A percentile compares a stretch with the other conserved stretches of the same genome.
These are phyloP conservation scores for Ptychobarbus kaznakovi DNA, from an alignment of 2,797 vertebrate genomes.

Conservation along the genomic window DNA sequence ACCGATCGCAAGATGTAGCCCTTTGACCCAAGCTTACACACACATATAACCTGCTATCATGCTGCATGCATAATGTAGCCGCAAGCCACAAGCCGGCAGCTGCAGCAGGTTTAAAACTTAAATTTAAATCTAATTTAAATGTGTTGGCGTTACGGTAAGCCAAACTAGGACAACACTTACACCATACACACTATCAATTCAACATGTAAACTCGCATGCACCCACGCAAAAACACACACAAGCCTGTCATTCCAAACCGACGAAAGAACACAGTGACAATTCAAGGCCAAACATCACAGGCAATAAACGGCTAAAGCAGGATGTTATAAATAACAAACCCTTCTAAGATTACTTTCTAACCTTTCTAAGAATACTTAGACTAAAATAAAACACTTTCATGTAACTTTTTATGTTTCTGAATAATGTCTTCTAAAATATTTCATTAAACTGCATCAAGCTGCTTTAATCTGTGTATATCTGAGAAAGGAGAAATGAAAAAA, in stretches of 20 bases:
- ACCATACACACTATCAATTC: conserved; percentile 3
- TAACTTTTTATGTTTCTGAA: neutral
- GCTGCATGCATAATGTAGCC: conserved; percentile 14
- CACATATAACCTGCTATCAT: conserved; percentile 26
- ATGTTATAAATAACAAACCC: conserved; percentile 22
- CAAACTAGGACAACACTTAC: conserved; percentile 13
- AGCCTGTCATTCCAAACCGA: neutral
- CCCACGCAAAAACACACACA: conserved; percentile 25
- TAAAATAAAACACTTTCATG: conserved; percentile 1
- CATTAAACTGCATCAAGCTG: neutral
- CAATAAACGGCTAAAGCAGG: conserved; percentile 5
- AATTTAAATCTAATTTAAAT: conserved; percentile 34
- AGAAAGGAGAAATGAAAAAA: neutral
- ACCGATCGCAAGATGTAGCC: conserved; percentile 1
- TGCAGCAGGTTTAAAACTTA: conserved; percentile 26
- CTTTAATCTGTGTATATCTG: neutral
- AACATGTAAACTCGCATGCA: neutral
- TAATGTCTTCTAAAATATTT: neutral
- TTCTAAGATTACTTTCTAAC: conserved; percentile 4
- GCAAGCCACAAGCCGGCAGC: conserved; percentile 27
- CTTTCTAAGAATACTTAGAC: conserved; percentile 2
- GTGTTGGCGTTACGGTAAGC: neutral
- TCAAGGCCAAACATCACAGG: conserved; percentile 31
- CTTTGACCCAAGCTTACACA: conserved; percentile 25
- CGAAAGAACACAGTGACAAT: conserved; percentile 14